phyloP scores from a whole-genome alignment of 2,113 vertebrate genomes.

The Anhinga anhinga region DNA sequence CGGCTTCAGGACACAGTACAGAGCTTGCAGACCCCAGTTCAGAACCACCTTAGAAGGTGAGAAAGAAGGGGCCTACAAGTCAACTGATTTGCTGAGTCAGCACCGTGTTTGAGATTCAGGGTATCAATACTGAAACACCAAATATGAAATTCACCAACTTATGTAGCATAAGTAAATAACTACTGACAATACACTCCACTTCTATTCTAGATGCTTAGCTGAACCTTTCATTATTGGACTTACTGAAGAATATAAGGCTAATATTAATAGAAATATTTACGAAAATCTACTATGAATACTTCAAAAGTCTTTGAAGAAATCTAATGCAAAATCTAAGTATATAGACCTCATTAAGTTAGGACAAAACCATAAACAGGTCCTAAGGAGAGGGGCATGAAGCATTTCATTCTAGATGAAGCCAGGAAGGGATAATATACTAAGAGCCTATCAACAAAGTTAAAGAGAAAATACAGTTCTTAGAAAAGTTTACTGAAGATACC shows the following conservation, averaged over 20 bases:
- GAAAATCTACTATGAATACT: not conserved
- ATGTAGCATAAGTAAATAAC: not conserved
- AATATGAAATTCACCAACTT: not conserved
- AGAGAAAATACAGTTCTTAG: not conserved
- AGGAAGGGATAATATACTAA: not conserved
- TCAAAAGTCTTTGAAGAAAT: not conserved
- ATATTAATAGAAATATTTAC: not conserved
- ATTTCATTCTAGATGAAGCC: not conserved
- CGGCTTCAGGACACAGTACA: not conserved
- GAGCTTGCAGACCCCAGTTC: not conserved
- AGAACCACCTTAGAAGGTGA: not conserved
- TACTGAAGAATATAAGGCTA: not conserved
- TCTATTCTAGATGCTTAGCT: not conserved
- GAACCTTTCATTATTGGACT: not conserved
- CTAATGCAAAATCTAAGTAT: not conserved
- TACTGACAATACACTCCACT: not conserved
- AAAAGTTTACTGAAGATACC: not conserved
- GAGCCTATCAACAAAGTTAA: not conserved
- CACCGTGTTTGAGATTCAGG: not conserved
- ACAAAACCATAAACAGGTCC: not conserved
- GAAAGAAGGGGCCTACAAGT: not conserved
- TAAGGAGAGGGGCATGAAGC: not conserved
- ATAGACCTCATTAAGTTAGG: not conserved
- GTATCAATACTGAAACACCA: not conserved
- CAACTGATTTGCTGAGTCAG: not conserved